Evolutionary conservation across 1,140 invertebrate species (phyloP).

Genomic region (Sipha flava): DNA sequence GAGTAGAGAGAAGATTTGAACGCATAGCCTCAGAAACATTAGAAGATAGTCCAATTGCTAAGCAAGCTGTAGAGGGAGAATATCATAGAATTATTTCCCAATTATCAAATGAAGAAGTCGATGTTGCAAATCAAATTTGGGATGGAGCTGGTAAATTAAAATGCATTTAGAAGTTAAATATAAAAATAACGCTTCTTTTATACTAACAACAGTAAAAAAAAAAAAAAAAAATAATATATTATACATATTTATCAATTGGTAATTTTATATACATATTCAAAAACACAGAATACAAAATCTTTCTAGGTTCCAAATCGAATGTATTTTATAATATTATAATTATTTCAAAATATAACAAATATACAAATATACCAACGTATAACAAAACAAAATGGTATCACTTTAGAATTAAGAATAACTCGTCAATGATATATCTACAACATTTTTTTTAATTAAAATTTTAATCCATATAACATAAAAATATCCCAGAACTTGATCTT

Average conservation of each 20-base stretch:
- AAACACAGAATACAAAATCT: not conserved
- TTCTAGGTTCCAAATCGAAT: not conserved
- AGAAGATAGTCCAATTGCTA: constrained; percentile 35
- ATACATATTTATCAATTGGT: not conserved
- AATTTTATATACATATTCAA: not conserved
- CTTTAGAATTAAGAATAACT: not conserved
- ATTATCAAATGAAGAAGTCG: constrained; percentile 47
- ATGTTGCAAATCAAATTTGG: constrained; percentile 46
- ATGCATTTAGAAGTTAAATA: not conserved
- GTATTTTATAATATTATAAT: not conserved
- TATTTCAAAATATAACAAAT: not conserved
- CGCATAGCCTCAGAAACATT: constrained; percentile 48
- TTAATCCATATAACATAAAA: not conserved
- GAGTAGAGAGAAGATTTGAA: constrained; percentile 52
- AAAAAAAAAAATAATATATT: not conserved
- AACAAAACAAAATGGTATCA: not conserved
- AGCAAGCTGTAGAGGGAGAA: constrained; percentile 42
- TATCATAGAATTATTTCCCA: constrained; percentile 47
- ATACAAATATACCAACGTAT: constrained; percentile 2
- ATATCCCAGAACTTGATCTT: not conserved
- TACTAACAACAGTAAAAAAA: constrained; percentile 3
- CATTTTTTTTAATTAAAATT: not conserved
- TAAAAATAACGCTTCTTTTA: not conserved
- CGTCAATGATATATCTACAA: not conserved
- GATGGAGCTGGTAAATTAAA: constrained; percentile 44